Percentiles rank a stretch among this genome's conserved stretches.
Conservation (phyloP, 2,797 vertebrate genomes). For the Philypnodon macrostomus region DNA sequence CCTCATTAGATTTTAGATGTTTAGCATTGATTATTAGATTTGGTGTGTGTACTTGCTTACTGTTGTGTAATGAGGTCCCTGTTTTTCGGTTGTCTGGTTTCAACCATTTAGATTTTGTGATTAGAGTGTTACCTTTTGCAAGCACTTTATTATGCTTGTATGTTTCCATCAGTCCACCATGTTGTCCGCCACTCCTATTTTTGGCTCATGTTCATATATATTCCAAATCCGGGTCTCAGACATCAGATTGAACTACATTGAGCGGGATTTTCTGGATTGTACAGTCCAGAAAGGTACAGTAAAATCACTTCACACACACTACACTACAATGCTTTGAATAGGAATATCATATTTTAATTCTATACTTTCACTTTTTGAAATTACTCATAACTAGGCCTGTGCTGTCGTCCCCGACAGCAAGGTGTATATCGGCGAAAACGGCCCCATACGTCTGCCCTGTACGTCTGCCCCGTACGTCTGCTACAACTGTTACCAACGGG, state of each 20-base stretch:
- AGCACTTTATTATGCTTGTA: conserved; percentile 31
- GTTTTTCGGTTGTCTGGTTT: conserved; percentile 5
- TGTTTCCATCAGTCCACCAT: conserved; percentile 23
- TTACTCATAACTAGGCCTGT: too few relatives aligned
- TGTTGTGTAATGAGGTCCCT: background rate
- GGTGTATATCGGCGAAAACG: too few relatives aligned
- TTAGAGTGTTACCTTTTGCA: conserved; percentile 25
- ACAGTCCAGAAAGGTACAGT: too few relatives aligned
- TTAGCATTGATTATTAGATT: background rate
- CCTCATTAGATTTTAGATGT: too few relatives aligned
- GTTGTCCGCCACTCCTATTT: conserved; percentile 46
- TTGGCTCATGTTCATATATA: conserved; percentile 48
- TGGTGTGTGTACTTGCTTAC: background rate
- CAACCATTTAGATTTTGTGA: background rate
- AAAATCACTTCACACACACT: too few relatives aligned
- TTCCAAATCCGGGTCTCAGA: conserved; percentile 59
- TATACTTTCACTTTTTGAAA: too few relatives aligned
- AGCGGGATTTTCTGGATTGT: conserved; percentile 42
- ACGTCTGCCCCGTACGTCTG: too few relatives aligned
- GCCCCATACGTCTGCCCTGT: too few relatives aligned
- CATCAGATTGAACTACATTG: conserved; percentile 48
- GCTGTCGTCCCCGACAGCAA: too few relatives aligned
- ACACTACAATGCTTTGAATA: conserved; percentile 1
- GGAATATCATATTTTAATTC: too few relatives aligned
- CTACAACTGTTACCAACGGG: too few relatives aligned